Percentiles rank a stretch among this genome's conserved stretches.
Conservation (phyloP, 2,888 invertebrate genomes). For the Malthinus seriepunctatus region DNA sequence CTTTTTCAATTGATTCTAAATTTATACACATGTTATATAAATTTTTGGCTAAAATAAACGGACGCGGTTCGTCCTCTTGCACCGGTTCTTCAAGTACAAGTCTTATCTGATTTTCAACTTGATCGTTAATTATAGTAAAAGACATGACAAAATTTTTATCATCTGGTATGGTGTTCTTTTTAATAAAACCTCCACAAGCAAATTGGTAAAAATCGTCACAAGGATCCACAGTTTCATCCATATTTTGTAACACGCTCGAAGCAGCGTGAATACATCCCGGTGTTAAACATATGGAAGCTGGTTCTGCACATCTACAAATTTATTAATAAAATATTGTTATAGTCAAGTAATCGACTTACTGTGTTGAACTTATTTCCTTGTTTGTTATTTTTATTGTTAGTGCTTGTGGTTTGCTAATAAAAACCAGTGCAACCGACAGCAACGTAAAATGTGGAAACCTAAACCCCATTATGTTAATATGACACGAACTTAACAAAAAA, state of each 20-base stretch:
- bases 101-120: slow-evolving; percentile 6
- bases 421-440: neutral
- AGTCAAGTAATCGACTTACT: neutral
- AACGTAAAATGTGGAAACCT: too few relatives aligned
- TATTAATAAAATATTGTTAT: neutral
- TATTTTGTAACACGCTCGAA: slow-evolving; percentile 65
- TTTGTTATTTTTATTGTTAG: neutral
- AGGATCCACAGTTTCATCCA: slow-evolving; percentile 68
- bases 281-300: slow-evolving; percentile 46
- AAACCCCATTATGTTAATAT: too few relatives aligned
- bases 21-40: slow-evolving; percentile 78
- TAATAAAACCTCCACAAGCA: slow-evolving; percentile 19
- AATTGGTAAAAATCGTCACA: slow-evolving; percentile 54
- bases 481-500: too few relatives aligned
- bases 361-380: neutral
- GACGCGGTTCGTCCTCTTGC: neutral
- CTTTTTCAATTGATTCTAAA: slow-evolving; percentile 76
- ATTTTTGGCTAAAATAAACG: slow-evolving; percentile 8
- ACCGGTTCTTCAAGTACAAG: slow-evolving; percentile 8
- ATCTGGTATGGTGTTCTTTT: slow-evolving; percentile 8
- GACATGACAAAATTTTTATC: slow-evolving; percentile 1
- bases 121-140: slow-evolving; percentile 13
- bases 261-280: slow-evolving; percentile 80
- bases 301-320: neutral
- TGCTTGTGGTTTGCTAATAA: neutral